phyloP scores from a whole-genome alignment of 2,888 invertebrate species.

The Steinernema carpocapsae region DNA sequence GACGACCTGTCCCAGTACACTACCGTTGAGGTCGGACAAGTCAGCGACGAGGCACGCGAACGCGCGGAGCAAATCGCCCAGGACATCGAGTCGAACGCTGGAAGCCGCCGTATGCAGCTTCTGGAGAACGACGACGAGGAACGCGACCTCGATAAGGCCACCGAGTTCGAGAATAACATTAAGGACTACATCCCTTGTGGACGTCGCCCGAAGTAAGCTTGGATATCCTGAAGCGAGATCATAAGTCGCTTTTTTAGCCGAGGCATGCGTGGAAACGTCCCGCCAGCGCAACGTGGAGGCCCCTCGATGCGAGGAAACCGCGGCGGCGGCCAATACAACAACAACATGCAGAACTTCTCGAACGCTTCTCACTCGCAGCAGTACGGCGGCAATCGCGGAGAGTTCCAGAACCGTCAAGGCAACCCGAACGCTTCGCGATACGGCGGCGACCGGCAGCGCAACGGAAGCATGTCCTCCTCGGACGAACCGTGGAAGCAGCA shows the following conservation, averaged over 20 bases:
- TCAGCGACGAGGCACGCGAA: conserved; percentile 84
- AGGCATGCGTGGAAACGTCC: background rate
- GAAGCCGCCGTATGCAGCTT: conserved; percentile 81
- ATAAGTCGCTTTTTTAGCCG: background rate
- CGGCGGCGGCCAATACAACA: conserved; percentile 6
- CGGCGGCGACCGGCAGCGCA: background rate
- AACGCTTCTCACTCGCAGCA: background rate
- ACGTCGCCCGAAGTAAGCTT: background rate
- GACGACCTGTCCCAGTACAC: conserved; percentile 90
- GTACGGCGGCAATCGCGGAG: background rate
- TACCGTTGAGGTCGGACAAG: conserved; percentile 72
- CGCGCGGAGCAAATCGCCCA: conserved; percentile 88
- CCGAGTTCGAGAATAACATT: conserved; percentile 42
- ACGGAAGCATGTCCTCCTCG: background rate
- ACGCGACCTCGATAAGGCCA: conserved; percentile 60
- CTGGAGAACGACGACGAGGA: conserved; percentile 80
- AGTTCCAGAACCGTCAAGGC: background rate
- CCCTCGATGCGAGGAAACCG: background rate
- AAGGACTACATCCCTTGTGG: conserved; percentile 3
- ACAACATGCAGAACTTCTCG: background rate
- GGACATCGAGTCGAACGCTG: conserved; percentile 87
- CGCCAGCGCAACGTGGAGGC: background rate
- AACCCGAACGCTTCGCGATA: background rate
- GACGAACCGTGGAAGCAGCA: conserved; percentile 1
- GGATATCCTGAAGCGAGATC: no score